Conservation (phyloP, 2,888 invertebrate species). For the Lycia hirtaria region DNA sequence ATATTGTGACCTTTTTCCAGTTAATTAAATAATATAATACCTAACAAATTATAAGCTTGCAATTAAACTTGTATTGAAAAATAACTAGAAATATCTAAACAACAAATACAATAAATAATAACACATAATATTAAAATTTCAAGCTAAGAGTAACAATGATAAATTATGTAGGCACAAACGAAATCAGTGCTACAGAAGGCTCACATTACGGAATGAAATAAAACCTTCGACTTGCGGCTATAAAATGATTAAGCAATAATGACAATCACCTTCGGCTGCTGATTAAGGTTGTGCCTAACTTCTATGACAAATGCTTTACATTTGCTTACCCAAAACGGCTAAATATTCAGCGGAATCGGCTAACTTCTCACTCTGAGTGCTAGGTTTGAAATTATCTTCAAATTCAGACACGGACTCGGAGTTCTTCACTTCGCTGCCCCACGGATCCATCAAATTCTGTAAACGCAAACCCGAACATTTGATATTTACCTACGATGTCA, state of each 20-base stretch:
- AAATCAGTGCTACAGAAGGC: not conserved
- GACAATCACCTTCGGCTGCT: slow-evolving; percentile 22
- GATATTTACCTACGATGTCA: slow-evolving; percentile 15
- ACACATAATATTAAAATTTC: no score
- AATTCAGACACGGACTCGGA: slow-evolving; percentile 68
- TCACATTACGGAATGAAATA: slow-evolving; percentile 17
- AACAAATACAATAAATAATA: no score
- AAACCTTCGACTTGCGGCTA: slow-evolving; percentile 1
- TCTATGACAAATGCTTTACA: not conserved
- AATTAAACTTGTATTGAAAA: no score
- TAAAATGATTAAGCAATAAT: slow-evolving; percentile 32
- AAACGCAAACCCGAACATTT: slow-evolving; percentile 14
- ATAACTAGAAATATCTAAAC: no score
- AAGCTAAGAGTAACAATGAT: no score
- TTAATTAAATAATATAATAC: no score
- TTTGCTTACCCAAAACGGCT: slow-evolving; percentile 86
- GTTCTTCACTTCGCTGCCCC: slow-evolving; percentile 69
- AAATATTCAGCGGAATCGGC: slow-evolving; percentile 88
- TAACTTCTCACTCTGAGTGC: slow-evolving; percentile 68
- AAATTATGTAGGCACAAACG: no score
- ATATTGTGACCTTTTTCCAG: no score
- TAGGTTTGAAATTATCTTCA: slow-evolving; percentile 85
- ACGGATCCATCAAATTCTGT: slow-evolving; percentile 83
- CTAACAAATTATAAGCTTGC: no score
- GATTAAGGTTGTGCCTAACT: not conserved